These are phyloP conservation scores for Drosophila arawakana DNA, from an alignment of 1,140 invertebrate genomes.

Conservation along the genomic window DNA sequence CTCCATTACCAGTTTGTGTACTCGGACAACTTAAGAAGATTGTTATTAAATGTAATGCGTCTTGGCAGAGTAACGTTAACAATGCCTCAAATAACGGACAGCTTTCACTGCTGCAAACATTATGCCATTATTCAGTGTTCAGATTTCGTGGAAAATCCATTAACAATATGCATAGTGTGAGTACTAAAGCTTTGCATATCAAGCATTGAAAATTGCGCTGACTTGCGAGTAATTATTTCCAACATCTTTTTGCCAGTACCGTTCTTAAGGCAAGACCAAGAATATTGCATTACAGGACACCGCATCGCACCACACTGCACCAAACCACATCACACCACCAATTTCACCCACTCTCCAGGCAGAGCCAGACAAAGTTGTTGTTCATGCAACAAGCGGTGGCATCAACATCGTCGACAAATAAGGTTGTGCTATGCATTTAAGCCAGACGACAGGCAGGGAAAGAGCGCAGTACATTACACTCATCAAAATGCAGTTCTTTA, in stretches of 20 bases:
- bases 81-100: slow-evolving; percentile 27
- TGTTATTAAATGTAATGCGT: no score
- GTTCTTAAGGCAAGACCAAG: slow-evolving; percentile 53
- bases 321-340: not conserved
- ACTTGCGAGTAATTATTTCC: slow-evolving; percentile 75
- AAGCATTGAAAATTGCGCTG: slow-evolving; percentile 33
- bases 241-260: slow-evolving; percentile 68
- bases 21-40: no score
- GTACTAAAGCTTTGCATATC: slow-evolving; percentile 6
- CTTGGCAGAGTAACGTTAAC: not conserved
- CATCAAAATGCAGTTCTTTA: no score
- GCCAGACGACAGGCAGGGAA: not conserved
- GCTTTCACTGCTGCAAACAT: slow-evolving; percentile 4
- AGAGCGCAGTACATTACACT: not conserved
- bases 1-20: no score
- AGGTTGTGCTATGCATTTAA: slow-evolving; percentile 29
- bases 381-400: slow-evolving; percentile 23
- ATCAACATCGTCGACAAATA: not conserved
- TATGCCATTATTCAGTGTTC: not conserved
- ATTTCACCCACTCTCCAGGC: not conserved
- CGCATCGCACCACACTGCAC: not conserved
- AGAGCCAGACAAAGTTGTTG: slow-evolving; percentile 8
- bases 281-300: slow-evolving; percentile 68
- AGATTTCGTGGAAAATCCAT: slow-evolving; percentile 27
- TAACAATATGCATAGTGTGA: slow-evolving; percentile 26